Evolutionary conservation across 1,140 invertebrate species (phyloP).

Genomic region (Subanguina moxae): DNA sequence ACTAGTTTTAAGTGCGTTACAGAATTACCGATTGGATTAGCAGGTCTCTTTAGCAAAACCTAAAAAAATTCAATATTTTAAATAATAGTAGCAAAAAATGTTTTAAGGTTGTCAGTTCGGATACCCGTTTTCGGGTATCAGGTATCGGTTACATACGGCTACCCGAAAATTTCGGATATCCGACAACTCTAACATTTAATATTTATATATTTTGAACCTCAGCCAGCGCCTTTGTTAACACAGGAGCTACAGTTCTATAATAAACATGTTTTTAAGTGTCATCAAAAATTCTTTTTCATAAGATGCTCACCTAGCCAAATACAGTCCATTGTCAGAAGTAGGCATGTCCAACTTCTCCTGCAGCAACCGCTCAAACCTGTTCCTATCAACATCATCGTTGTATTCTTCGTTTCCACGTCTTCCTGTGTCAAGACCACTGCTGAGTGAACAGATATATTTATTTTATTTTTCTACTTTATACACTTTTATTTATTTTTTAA

Average conservation of each 20-base stretch:
- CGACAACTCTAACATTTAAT: no score
- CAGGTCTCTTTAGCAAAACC: conserved; percentile 46
- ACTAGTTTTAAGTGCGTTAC: no score
- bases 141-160: no score
- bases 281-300: no score
- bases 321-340: conserved; percentile 57
- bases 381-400: conserved; percentile 48
- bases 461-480: no score
- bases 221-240: conserved; percentile 57
- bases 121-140: no score
- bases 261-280: no score
- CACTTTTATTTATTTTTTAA: no score
- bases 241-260: conserved; percentile 52
- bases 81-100: no score
- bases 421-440: conserved; percentile 35
- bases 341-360: conserved; percentile 53
- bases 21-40: conserved; percentile 50
- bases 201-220: conserved; percentile 35
- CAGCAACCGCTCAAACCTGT: conserved; percentile 50
- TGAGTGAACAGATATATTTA: conserved; percentile 37
- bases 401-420: conserved; percentile 42
- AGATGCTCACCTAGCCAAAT: conserved; percentile 42
- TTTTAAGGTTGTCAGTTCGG: no score
- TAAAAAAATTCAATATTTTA: not conserved
- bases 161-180: no score